Evolutionary conservation across 2,888 invertebrate species (phyloP), one percentile per base, ranked within the genome.

Genomic region (Malacosoma neustria): DNA sequence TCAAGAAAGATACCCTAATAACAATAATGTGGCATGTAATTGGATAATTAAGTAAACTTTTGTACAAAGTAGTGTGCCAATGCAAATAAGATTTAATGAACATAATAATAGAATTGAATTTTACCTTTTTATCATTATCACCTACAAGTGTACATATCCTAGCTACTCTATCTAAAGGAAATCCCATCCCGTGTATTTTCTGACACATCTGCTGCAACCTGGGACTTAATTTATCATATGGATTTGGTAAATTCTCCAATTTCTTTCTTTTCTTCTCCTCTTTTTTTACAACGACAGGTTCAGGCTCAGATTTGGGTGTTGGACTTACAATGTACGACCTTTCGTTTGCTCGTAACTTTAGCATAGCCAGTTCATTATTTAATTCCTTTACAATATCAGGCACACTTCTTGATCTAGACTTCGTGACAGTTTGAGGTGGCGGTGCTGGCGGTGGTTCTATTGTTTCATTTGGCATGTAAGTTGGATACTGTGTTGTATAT

Each of bases 161-260:
- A 3, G 93, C 91, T 11, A 94, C 95, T 68, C 94, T 89, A 40
- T 92, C 89, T 36, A 93, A 66, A 0, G 94, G 92, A 65, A 97
- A 97, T 1, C 97, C 97, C 97, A 97, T 97, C 42, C 90, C 89
- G 57, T 91, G 91, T 40, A 97, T 90, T 47, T 90, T 91, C 57
- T 89, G 88, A 36, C 92, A 93, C 59, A 94, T 82, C 30, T 82
- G 87, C 67, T 93, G 92, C 38, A 89, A 77, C 36, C 88, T 84
- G 7, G 75, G 65, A 14, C 88, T 74, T 49, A 84, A 49, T 42
- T 76, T 73, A 9, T 73, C 69, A 59, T 61, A 71, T 1, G 84
- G 82, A 48, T 84, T 84, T 1, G 77, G 77, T 33, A 84, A 53
- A 14, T 65, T 53, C 34, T 77, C 80, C 0, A 48, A 37, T 57